Evolutionary conservation across 2,888 invertebrate species (phyloP).

Genomic region (Aspidiotus rigidus): DNA sequence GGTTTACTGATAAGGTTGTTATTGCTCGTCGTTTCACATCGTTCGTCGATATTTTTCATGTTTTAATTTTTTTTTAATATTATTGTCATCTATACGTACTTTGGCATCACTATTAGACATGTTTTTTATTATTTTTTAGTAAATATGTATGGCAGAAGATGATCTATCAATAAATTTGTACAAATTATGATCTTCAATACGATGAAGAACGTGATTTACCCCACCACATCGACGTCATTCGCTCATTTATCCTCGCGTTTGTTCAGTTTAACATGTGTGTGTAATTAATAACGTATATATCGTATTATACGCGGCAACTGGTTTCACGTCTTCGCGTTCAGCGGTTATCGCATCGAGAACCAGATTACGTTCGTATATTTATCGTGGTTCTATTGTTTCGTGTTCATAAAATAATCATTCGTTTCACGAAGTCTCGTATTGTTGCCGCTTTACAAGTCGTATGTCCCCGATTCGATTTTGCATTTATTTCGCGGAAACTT

Average conservation of each 20-base stretch:
- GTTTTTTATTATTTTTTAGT: too few species aligned
- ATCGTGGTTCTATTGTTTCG: background rate
- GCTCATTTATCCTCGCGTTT: background rate
- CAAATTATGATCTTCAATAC: too few species aligned
- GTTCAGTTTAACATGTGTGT: constrained; percentile 1
- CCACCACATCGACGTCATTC: background rate
- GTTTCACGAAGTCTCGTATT: background rate
- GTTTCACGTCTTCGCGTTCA: constrained; percentile 12
- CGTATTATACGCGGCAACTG: constrained; percentile 3
- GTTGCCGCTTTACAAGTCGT: background rate
- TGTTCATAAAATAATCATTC: background rate
- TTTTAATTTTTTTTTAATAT: too few species aligned
- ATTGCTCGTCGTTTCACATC: too few species aligned
- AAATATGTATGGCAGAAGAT: too few species aligned
- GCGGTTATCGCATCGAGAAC: constrained; percentile 14
- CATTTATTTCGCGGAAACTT: too few species aligned
- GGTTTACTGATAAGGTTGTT: too few species aligned
- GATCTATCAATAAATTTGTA: too few species aligned
- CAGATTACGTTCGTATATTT: background rate
- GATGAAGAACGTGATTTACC: background rate
- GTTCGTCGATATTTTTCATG: too few species aligned
- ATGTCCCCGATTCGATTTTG: background rate
- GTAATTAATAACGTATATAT: constrained; percentile 1
- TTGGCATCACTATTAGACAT: too few species aligned
- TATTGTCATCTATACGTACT: too few species aligned